Conservation (phyloP, 2,113 vertebrate species). For the Fulica atra region DNA sequence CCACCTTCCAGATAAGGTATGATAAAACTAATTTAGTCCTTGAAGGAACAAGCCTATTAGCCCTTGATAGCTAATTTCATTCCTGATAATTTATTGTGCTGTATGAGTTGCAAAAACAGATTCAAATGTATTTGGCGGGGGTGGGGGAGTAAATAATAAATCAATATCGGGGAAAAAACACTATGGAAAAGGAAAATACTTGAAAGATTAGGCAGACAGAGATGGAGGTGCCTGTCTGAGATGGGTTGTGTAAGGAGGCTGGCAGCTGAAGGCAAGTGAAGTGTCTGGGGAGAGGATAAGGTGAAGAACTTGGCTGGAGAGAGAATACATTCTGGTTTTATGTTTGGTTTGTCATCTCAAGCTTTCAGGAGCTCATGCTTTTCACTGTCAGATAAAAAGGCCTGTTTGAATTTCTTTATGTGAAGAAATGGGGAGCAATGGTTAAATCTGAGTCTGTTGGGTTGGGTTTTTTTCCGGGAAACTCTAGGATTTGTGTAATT, state of each 20-base stretch:
- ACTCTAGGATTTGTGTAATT: not conserved
- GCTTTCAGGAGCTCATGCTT: not conserved
- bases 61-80: constrained; percentile 16
- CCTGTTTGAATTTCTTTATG: not conserved
- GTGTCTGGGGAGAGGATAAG: not conserved
- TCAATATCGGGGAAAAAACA: not conserved
- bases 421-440: not conserved
- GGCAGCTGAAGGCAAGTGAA: not conserved
- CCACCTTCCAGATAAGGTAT: not conserved
- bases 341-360: not conserved
- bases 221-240: not conserved
- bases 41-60: constrained; percentile 7
- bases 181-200: not conserved
- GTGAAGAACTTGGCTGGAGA: not conserved
- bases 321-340: not conserved
- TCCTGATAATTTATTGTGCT: not conserved
- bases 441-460: not conserved
- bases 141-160: not conserved
- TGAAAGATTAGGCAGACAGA: not conserved
- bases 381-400: not conserved
- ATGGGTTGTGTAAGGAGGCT: not conserved
- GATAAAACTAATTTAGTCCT: constrained; percentile 1
- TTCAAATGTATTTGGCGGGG: not conserved
- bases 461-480: not conserved
- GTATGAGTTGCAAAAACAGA: not conserved